A percentile compares a stretch with the other conserved stretches of the same genome.
phyloP scores from a whole-genome alignment of 2,888 invertebrate species.

The Digitonthophagus gazella region DNA sequence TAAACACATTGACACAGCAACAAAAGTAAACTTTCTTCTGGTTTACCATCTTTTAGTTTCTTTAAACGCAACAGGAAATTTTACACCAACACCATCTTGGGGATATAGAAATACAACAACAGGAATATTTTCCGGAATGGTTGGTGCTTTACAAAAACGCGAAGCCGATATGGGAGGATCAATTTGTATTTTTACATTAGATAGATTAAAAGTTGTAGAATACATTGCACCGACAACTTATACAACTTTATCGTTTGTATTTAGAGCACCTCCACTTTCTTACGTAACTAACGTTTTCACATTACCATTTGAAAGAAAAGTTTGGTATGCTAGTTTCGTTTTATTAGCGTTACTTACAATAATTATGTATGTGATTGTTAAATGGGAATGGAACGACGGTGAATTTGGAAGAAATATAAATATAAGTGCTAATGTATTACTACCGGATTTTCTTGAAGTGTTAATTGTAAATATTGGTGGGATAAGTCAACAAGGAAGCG shows the following conservation, averaged over 20 bases:
- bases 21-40: slow-evolving; percentile 59
- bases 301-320: slow-evolving; percentile 61
- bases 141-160: slow-evolving; percentile 56
- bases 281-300: slow-evolving; percentile 65
- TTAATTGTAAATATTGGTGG: slow-evolving; percentile 51
- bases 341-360: slow-evolving; percentile 33
- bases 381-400: slow-evolving; percentile 43
- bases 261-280: slow-evolving; percentile 65
- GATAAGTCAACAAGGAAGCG: slow-evolving; percentile 54
- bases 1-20: slow-evolving; percentile 54
- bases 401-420: slow-evolving; percentile 28
- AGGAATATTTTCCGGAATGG: slow-evolving; percentile 58
- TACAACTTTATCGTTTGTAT: slow-evolving; percentile 60
- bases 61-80: slow-evolving; percentile 54
- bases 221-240: slow-evolving; percentile 58
- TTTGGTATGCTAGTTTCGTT: slow-evolving; percentile 61
- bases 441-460: slow-evolving; percentile 39
- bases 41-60: slow-evolving; percentile 56
- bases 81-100: slow-evolving; percentile 56
- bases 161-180: slow-evolving; percentile 58
- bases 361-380: slow-evolving; percentile 38
- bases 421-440: slow-evolving; percentile 24
- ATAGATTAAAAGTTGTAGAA: slow-evolving; percentile 50
- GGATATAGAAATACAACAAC: slow-evolving; percentile 54
- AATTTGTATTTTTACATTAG: slow-evolving; percentile 2